phyloP scores from a whole-genome alignment of 2,888 invertebrate species.

The Drosophila paranaensis region DNA sequence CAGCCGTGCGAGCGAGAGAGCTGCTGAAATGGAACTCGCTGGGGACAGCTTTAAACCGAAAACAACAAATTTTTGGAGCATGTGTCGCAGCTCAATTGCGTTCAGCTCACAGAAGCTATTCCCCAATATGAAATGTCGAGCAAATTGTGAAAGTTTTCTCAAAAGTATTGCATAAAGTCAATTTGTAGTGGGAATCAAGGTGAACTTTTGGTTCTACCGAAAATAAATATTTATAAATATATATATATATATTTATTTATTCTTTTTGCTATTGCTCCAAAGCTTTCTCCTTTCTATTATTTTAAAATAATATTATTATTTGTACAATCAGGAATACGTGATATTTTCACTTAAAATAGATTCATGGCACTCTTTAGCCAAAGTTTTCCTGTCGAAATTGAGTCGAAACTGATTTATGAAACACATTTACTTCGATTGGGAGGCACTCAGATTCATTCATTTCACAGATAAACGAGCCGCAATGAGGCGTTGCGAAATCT shows the following conservation, averaged over 20 bases:
- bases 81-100: slow-evolving; percentile 31
- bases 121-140: neutral
- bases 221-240: neutral
- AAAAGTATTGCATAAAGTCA: neutral
- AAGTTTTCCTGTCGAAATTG: neutral
- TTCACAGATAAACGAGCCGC: slow-evolving; percentile 73
- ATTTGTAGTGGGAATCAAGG: neutral
- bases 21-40: slow-evolving; percentile 1
- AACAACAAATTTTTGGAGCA: slow-evolving; percentile 13
- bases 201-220: neutral
- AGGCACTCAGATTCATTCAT: slow-evolving; percentile 60
- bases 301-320: neutral
- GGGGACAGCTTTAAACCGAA: slow-evolving; percentile 26
- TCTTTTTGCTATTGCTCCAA: neutral
- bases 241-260: too few relatives aligned
- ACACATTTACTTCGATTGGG: slow-evolving; percentile 10
- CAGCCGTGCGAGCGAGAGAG: neutral
- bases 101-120: slow-evolving; percentile 6
- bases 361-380: neutral
- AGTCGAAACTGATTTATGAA: slow-evolving; percentile 8
- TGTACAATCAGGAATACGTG: neutral
- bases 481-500: slow-evolving; percentile 66
- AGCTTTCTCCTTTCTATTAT: neutral
- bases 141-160: slow-evolving; percentile 1
- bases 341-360: neutral